Evolutionary conservation across 2,113 vertebrate species (phyloP).

Genomic region (Phalacrocorax brasilianus): DNA sequence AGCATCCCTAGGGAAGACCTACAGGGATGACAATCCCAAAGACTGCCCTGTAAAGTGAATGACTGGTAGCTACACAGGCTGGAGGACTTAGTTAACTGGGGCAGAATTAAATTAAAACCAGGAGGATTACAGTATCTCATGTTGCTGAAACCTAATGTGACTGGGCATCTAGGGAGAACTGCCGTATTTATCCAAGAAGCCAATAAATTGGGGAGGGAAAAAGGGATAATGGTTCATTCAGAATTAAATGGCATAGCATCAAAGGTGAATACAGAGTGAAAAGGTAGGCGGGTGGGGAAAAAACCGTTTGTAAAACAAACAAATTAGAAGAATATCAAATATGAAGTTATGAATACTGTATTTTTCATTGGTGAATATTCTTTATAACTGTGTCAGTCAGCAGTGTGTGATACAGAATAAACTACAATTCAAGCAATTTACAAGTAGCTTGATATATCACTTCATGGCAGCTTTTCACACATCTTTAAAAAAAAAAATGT

Average conservation of each 20-base stretch:
- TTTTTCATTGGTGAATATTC: background rate
- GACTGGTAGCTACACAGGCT: background rate
- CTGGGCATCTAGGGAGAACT: background rate
- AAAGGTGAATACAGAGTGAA: background rate
- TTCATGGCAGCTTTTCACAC: background rate
- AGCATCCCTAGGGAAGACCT: background rate
- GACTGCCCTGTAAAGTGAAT: background rate
- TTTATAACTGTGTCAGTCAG: background rate
- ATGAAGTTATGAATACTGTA: background rate
- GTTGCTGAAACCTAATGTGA: constrained; percentile 17
- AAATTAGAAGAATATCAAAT: background rate
- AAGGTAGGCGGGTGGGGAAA: fast-evolving
- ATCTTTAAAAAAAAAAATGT: background rate
- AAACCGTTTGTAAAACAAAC: background rate
- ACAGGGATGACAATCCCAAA: background rate
- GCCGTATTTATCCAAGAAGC: background rate
- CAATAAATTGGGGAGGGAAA: background rate
- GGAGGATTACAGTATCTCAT: constrained; percentile 23
- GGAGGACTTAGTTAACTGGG: constrained; percentile 1
- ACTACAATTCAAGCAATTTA: background rate
- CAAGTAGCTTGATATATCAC: background rate
- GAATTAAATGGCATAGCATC: background rate
- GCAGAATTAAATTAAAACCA: constrained; percentile 52
- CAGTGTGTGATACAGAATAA: background rate
- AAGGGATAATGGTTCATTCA: background rate